A percentile compares a stretch with the other conserved stretches of the same genome.
Evolutionary conservation across 2,797 vertebrate genomes (phyloP).

Genomic region (Anas flavirostris): DNA sequence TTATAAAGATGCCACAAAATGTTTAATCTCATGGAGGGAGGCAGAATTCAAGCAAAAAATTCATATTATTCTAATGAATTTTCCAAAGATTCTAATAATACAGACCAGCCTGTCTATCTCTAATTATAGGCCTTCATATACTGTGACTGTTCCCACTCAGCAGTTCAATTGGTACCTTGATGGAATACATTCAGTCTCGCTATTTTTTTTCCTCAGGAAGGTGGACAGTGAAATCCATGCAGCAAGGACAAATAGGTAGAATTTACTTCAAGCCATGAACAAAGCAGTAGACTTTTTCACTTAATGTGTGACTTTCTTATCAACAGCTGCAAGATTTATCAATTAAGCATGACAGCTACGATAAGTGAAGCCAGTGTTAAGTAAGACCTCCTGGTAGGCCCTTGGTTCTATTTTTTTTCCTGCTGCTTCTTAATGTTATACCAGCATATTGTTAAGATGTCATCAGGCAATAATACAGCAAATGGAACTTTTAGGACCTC

Average conservation of each 20-base stretch:
- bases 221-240: background rate
- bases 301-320: background rate
- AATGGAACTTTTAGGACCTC: background rate
- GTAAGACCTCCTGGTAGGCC: background rate
- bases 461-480: background rate
- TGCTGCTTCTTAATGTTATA: background rate
- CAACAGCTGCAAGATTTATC: background rate
- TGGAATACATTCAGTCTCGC: background rate
- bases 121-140: background rate
- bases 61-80: background rate
- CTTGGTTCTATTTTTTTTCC: background rate
- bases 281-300: background rate
- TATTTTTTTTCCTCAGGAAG: background rate
- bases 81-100: background rate
- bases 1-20: background rate
- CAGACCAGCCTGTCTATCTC: background rate
- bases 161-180: background rate
- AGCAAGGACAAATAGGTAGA: background rate
- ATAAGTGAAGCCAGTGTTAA: background rate
- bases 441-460: background rate
- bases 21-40: background rate
- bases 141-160: background rate
- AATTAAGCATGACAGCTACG: background rate
- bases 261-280: background rate
- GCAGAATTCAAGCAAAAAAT: background rate